These are phyloP conservation scores for Perca schrenkii DNA, from an alignment of 2,113 vertebrate species.

Conservation along the genomic window DNA sequence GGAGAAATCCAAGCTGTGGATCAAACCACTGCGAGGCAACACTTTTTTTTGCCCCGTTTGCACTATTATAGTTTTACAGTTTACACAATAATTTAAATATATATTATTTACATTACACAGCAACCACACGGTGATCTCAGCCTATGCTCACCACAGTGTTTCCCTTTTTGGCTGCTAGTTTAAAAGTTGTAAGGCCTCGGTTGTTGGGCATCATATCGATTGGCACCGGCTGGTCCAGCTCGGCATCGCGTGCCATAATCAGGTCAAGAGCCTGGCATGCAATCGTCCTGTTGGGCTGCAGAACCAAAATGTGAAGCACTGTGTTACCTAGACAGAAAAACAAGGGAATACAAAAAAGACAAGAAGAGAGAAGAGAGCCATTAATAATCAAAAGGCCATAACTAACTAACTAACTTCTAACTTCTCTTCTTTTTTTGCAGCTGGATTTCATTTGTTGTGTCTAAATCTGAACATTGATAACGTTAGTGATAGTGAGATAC, in stretches of 20 bases:
- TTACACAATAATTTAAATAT: no score
- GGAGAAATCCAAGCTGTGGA: no score
- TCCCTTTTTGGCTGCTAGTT: slow-evolving; percentile 93
- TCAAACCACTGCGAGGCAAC: no score
- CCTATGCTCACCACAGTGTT: slow-evolving; percentile 88
- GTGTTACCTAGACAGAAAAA: slow-evolving; percentile 90
- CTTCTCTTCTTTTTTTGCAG: no score
- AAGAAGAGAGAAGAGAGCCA: neutral
- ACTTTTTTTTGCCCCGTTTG: no score
- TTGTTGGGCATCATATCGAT: slow-evolving; percentile 90
- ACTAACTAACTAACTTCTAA: no score
- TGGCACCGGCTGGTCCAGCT: slow-evolving; percentile 80
- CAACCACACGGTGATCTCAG: no score
- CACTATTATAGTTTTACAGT: no score
- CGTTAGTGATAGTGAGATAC: no score
- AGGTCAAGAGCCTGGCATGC: slow-evolving; percentile 92
- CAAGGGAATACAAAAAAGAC: neutral
- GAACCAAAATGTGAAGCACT: slow-evolving; percentile 90
- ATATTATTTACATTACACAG: no score
- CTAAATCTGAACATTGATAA: no score
- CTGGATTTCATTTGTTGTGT: no score
- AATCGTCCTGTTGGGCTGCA: slow-evolving; percentile 90
- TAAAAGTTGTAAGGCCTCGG: slow-evolving; percentile 92
- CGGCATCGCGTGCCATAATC: slow-evolving; percentile 87
- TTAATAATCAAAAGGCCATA: slow-evolving; percentile 1